Base-by-base conservation (phyloP, 2,888 invertebrate genomes). In the Galeruca laticollis region DNA sequence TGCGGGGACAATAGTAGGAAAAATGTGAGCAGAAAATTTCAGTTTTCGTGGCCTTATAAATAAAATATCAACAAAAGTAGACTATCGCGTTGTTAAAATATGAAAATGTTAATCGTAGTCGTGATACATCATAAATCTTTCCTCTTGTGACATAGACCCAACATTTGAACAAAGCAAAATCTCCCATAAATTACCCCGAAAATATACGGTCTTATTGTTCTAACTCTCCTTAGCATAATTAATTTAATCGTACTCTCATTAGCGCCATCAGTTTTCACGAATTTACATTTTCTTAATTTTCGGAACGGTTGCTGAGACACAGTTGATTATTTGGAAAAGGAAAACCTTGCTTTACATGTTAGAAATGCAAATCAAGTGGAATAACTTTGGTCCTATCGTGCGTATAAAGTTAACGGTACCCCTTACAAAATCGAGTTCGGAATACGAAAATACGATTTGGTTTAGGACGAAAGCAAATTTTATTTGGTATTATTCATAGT, bases 341-440 rank as follows among this genome's bases (percentile, higher is more conserved):
- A 31, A 56, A 57, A 47, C 47, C 40, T 57, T 57, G 57, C 57
- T 47, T 56, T 57, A 56, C 64, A 64, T 64, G 64, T 33, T 64
- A 57, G 57, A 64, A 61, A 70, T 70, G 70, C 70, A 66, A 70
- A 70, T 70, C 62, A 66, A 51, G 18, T 52, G 59, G 66, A 70
- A 70, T 70, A 57, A 70, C 59, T 70, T 61, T 60, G 54, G 61
- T 31, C 60, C 52, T 54, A 65, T 57, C 49, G 61, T 65, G 54
- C 59, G 64, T 60, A 60, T 33, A 31, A 69, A 35, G 35, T 60
- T 61, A 65, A 65, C 65, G 60, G 69, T 69, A 52, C 51, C 57
- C 40, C 57, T 9, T 20, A 52, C 40, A 8, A 35, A 61, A 62
- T 61, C 70, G 43, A 40, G 70, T 49, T 20, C 4, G 56, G 62